Evolutionary conservation across 2,888 invertebrate species (phyloP).

Genomic region (Harpalus rubripes): DNA sequence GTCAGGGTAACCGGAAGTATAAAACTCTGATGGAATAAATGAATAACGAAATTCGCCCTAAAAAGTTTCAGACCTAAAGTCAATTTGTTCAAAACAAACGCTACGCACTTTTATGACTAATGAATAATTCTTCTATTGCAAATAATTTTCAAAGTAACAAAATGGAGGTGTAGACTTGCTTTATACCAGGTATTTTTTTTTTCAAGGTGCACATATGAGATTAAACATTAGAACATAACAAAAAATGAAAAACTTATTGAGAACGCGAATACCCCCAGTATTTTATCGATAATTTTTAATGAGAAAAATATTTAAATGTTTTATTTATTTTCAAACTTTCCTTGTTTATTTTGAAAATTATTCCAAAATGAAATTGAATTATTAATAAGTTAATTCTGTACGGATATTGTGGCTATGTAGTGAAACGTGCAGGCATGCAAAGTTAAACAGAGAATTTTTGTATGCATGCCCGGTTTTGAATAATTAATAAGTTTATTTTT

Average conservation of each 20-base stretch:
- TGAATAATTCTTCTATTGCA: too few relatives aligned
- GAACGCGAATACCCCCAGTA: too few relatives aligned
- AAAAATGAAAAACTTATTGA: too few relatives aligned
- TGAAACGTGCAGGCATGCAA: neutral
- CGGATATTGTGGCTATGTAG: neutral
- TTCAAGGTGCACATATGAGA: too few relatives aligned
- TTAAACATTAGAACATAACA: too few relatives aligned
- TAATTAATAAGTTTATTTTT: neutral
- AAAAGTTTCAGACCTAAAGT: neutral
- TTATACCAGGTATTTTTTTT: too few relatives aligned
- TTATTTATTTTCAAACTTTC: neutral
- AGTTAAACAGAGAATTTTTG: neutral
- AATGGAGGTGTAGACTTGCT: too few relatives aligned
- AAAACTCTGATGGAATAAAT: neutral
- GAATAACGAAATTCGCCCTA: constrained; percentile 15
- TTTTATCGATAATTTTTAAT: neutral
- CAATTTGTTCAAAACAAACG: constrained; percentile 6
- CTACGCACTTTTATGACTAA: neutral
- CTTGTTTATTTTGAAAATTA: neutral
- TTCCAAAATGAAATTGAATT: neutral
- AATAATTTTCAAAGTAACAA: too few relatives aligned
- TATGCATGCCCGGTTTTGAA: neutral
- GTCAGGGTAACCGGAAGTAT: constrained; percentile 5
- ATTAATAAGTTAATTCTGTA: neutral
- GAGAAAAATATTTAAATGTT: neutral